Conservation (phyloP, 2,113 vertebrate genomes). For the Suncus etruscus region DNA sequence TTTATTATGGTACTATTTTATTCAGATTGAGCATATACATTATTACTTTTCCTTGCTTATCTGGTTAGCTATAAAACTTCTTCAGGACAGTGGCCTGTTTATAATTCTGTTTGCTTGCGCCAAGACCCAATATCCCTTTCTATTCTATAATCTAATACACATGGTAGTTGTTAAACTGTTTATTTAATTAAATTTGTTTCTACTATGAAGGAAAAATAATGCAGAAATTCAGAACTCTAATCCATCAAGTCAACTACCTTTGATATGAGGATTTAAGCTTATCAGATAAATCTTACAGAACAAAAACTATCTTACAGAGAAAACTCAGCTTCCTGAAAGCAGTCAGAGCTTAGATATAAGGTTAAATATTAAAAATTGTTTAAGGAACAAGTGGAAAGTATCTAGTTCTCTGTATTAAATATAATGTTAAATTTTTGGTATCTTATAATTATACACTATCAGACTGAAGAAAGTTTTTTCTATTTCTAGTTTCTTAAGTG, state of each 20-base stretch:
- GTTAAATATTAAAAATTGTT: conserved; percentile 42
- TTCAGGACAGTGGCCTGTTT: conserved; percentile 44
- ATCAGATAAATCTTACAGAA: conserved; percentile 20
- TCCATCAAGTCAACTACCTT: conserved; percentile 14
- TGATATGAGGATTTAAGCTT: conserved; percentile 50
- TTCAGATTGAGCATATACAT: background rate
- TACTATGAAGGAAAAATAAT: conserved; percentile 32
- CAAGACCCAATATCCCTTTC: background rate
- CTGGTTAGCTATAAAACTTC: conserved; percentile 35
- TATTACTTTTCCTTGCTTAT: background rate
- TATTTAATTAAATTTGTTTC: conserved; percentile 38
- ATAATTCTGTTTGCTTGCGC: background rate
- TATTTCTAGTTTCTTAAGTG: too few relatives aligned
- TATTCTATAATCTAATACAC: conserved; percentile 1
- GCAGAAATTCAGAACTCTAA: conserved; percentile 16
- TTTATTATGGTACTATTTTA: conserved; percentile 30
- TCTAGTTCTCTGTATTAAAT: too few relatives aligned
- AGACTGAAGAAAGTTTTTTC: too few relatives aligned
- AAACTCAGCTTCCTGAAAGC: conserved; percentile 42
- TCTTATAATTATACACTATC: too few relatives aligned
- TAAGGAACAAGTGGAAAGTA: background rate
- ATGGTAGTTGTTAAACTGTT: conserved; percentile 41
- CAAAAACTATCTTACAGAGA: background rate
- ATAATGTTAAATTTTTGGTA: too few relatives aligned
- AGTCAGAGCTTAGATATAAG: background rate